These are phyloP conservation scores for Knipowitschia caucasica DNA, from an alignment of 2,797 vertebrate genomes.

Conservation along the genomic window DNA sequence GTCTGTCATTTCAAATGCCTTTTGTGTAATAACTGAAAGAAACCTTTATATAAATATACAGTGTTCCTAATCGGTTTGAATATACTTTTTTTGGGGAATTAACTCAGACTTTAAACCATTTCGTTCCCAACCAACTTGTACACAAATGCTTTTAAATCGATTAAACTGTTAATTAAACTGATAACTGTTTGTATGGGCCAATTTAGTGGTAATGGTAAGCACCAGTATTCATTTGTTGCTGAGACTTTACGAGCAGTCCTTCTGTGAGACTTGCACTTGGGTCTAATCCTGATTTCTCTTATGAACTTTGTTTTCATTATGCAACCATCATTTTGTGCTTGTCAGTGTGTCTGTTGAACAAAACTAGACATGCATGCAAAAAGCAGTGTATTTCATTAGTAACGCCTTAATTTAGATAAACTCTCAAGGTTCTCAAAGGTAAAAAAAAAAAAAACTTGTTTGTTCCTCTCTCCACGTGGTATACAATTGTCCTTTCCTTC, in stretches of 20 bases:
- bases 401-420: constrained; percentile 78
- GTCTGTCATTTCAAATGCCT: constrained; percentile 80
- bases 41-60: constrained; percentile 69
- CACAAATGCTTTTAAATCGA: constrained; percentile 56
- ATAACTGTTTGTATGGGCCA: constrained; percentile 50
- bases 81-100: constrained; percentile 68
- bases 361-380: constrained; percentile 79
- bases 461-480: constrained; percentile 76
- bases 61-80: constrained; percentile 68
- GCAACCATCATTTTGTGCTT: constrained; percentile 74
- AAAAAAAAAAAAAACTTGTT: constrained; percentile 64
- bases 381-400: constrained; percentile 78
- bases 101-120: constrained; percentile 63
- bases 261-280: constrained; percentile 44
- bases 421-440: constrained; percentile 71
- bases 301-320: constrained; percentile 67
- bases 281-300: constrained; percentile 51
- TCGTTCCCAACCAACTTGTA: constrained; percentile 56
- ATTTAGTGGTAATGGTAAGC: constrained; percentile 47
- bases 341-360: constrained; percentile 75
- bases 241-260: constrained; percentile 32
- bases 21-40: constrained; percentile 81
- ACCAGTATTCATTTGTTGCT: constrained; percentile 33
- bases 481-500: constrained; percentile 74
- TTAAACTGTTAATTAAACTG: too few species aligned